Evolutionary conservation across 2,797 vertebrate genomes (phyloP), one percentile per base, ranked within the genome.

Genomic region (Acridotheres tristis): DNA sequence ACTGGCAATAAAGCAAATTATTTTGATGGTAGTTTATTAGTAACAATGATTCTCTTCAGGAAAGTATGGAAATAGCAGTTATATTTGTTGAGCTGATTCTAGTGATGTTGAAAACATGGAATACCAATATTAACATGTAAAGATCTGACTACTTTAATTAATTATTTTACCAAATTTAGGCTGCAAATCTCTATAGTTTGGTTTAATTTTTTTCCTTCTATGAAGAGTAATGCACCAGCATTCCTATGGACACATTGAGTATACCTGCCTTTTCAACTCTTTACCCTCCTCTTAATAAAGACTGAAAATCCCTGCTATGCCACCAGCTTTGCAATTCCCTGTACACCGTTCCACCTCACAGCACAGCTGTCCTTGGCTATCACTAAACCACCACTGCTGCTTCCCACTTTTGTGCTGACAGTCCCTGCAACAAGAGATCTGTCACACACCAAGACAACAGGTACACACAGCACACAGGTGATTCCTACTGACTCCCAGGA

Each of bases 271-370:
- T 81, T 61, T 53, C 29, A 74, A 20, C 25, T 58, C 57, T 21
- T 55, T 15, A 42, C 15, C 23, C 8, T 43, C 21, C 36, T 54
- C 20, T 51, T 30, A 36, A 30, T 19, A 36, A 32, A 47, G 19
- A 36, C 34, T 20, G 26, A 48, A 72, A 85, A 67, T 42, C 19
- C n/a, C 72, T 29, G 4, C 48, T 67, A 30, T 0, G 0, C 16
- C 36, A 15, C 3, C 53, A 58, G 36, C 40, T 67, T 55, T 54
- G 47, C 67, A 83, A 12, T 25, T 45, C 48, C 21, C 7, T 0
- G 1, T 19, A 34, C 10, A 15, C 34, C 0, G 0, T 26, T 63
- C 34, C 53, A 48, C 5, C 30, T 69, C 47, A 9, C 26, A 20
- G 15, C 25, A 14, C 12, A n/a, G 59, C 8, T 34, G 53, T 14